Percentiles rank a stretch among this genome's conserved stretches.
Evolutionary conservation across 2,797 vertebrate genomes (phyloP).

Genomic region (Dipus sagitta): DNA sequence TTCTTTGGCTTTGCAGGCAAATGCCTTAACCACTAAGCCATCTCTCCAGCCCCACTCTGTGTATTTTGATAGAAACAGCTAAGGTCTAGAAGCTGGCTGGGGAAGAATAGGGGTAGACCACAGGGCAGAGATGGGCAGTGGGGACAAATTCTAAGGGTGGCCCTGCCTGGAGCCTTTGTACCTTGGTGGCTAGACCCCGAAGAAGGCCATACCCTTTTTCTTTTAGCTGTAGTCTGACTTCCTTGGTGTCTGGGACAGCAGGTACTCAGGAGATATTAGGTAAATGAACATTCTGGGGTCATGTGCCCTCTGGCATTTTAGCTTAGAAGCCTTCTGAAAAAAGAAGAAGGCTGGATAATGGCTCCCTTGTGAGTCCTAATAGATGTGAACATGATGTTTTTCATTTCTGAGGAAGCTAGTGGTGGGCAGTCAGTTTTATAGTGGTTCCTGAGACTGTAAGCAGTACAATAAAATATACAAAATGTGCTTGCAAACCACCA

Average conservation of each 20-base stretch:
- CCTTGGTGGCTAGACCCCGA: background rate
- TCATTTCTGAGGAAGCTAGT: background rate
- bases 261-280: background rate
- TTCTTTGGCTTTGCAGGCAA: too few relatives aligned
- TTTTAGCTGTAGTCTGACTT: background rate
- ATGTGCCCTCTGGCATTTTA: background rate
- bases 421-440: background rate
- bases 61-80: too few relatives aligned
- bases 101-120: background rate
- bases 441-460: background rate
- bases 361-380: background rate
- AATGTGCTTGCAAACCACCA: background rate
- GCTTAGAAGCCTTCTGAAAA: background rate
- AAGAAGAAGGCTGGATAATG: background rate
- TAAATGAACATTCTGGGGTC: background rate
- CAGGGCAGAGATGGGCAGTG: too few relatives aligned
- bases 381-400: background rate
- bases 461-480: background rate
- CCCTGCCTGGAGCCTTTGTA: background rate
- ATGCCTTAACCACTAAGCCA: too few relatives aligned
- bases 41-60: too few relatives aligned
- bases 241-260: background rate
- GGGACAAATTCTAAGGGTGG: background rate
- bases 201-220: background rate
- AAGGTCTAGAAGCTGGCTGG: background rate